A percentile compares a stretch with the other conserved stretches of the same genome.
Evolutionary conservation across 2,888 invertebrate genomes (phyloP).

Genomic region (Siphlonurus alternatus): DNA sequence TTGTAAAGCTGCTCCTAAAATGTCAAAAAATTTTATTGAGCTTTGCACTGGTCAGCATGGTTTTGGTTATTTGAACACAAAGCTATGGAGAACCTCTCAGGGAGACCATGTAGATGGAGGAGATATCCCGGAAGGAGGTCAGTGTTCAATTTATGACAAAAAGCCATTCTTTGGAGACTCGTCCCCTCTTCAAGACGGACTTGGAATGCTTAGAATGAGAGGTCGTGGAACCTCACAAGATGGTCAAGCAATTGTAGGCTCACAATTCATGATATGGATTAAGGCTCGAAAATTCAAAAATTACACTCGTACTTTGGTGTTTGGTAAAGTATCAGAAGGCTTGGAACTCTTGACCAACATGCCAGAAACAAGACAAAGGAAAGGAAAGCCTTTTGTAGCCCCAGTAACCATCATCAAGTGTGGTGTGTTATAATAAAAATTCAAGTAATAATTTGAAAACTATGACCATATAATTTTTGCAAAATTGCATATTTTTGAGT

Average conservation of each 20-base stretch:
- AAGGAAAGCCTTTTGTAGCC: not conserved
- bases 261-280: constrained; percentile 15
- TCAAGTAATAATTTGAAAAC: no score
- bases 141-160: constrained; percentile 13
- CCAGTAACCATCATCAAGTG: not conserved
- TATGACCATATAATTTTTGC: no score
- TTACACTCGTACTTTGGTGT: constrained; percentile 14
- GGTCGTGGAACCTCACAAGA: constrained; percentile 13
- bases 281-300: constrained; percentile 14
- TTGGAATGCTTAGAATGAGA: constrained; percentile 14
- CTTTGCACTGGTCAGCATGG: constrained; percentile 13
- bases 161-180: constrained; percentile 13
- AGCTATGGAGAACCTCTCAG: constrained; percentile 13
- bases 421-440: no score
- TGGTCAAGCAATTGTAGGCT: constrained; percentile 15
- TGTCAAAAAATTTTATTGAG: constrained; percentile 14
- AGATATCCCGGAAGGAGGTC: constrained; percentile 13
- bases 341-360: constrained; percentile 7
- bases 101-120: constrained; percentile 14
- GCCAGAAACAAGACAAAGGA: not conserved
- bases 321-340: constrained; percentile 14
- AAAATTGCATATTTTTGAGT: no score
- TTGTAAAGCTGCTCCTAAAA: constrained; percentile 14
- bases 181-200: constrained; percentile 14
- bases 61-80: constrained; percentile 14